Evolutionary conservation across 1,140 invertebrate species (phyloP).

Genomic region (Diachasmimorpha longicaudata): DNA sequence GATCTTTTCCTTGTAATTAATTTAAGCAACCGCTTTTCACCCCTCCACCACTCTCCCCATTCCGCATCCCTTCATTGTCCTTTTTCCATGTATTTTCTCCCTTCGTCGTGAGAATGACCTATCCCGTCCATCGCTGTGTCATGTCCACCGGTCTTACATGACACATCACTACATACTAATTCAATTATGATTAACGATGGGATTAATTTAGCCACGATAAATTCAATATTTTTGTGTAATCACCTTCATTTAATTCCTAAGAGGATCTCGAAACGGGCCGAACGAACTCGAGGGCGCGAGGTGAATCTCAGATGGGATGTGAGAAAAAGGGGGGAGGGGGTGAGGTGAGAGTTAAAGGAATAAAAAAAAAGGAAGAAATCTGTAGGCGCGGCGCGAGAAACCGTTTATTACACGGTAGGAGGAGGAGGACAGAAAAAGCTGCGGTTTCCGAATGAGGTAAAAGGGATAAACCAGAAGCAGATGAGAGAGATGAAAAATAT

Average conservation of each 20-base stretch:
- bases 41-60: constrained; percentile 16
- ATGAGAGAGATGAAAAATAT: constrained; percentile 24
- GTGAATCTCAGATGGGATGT: neutral
- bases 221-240: neutral
- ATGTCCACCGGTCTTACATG: neutral
- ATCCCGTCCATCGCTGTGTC: neutral
- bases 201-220: neutral
- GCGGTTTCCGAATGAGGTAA: constrained; percentile 11
- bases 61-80: constrained; percentile 16
- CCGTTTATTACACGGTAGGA: constrained; percentile 25
- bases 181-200: neutral
- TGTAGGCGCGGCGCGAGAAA: neutral
- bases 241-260: neutral
- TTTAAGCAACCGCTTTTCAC: constrained; percentile 35
- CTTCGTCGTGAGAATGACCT: neutral
- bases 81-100: neutral
- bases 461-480: constrained; percentile 20
- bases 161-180: neutral
- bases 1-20: constrained; percentile 40
- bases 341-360: neutral
- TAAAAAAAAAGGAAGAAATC: neutral
- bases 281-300: neutral
- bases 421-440: constrained; percentile 13
- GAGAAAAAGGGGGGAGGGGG: neutral
- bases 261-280: constrained; percentile 1